A percentile compares a stretch with the other conserved stretches of the same genome.
Conservation (phyloP, 2,888 invertebrate genomes). For the Caenorhabditis afra region DNA sequence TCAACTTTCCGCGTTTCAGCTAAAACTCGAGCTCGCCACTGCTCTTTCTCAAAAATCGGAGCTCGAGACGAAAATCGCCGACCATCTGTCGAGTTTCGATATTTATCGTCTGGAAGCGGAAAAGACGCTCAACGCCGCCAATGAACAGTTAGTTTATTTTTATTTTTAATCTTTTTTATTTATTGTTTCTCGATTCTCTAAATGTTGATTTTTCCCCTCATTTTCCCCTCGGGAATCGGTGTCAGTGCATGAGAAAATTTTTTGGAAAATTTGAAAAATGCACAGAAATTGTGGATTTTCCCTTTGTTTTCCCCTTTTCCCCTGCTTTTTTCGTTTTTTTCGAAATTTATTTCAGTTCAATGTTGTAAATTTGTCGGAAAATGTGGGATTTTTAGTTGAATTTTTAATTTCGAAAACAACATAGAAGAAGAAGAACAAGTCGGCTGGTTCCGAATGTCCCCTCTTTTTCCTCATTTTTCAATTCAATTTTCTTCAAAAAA, state of each 20-base stretch:
- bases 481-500: conserved; percentile 8
- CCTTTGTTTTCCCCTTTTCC: conserved; percentile 9
- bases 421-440: too few species aligned
- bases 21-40: conserved; percentile 21
- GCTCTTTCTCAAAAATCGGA: conserved; percentile 7
- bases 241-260: conserved; percentile 32
- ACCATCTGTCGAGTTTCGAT: conserved; percentile 44
- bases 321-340: neutral
- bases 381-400: too few species aligned
- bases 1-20: too few species aligned
- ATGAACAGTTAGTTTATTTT: conserved; percentile 49
- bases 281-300: neutral
- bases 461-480: neutral
- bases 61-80: conserved; percentile 34
- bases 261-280: neutral
- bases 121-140: conserved; percentile 39
- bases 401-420: too few species aligned
- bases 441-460: conserved; percentile 47
- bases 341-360: neutral
- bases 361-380: conserved; percentile 9
- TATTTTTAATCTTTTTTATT: neutral
- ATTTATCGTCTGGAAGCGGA: conserved; percentile 54
- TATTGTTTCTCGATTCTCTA: neutral
- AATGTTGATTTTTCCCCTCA: neutral
- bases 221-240: conserved; percentile 31